Percentiles rank a stretch among this genome's conserved stretches.
Conservation (phyloP, 2,113 vertebrate species). For the Ardeotis arabs region DNA sequence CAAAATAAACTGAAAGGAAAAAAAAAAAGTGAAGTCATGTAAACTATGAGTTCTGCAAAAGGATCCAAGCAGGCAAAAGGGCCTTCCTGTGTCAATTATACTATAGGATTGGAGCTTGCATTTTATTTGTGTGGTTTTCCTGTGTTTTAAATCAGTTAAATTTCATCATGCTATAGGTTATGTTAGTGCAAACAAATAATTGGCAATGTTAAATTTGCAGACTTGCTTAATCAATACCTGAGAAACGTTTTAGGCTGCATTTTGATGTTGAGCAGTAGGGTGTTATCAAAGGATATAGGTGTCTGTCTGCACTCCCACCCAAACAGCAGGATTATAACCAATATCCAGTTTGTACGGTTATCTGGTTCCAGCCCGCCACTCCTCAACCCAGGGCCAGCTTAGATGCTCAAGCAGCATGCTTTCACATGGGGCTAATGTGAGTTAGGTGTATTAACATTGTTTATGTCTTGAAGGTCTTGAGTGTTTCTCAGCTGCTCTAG, state of each 20-base stretch:
- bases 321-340: background rate
- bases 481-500: background rate
- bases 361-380: background rate
- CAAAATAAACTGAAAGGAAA: background rate
- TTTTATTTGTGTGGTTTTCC: background rate
- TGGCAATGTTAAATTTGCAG: background rate
- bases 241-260: background rate
- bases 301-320: background rate
- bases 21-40: background rate
- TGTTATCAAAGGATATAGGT: background rate
- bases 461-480: background rate
- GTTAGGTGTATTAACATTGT: background rate
- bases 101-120: background rate
- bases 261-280: background rate
- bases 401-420: background rate
- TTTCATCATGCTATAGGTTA: background rate
- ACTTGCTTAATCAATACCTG: background rate
- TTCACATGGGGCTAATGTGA: background rate
- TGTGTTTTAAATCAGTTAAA: background rate
- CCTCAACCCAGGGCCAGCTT: background rate
- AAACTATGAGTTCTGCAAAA: background rate
- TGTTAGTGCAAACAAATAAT: background rate
- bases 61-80: background rate
- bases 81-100: background rate
- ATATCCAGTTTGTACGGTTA: background rate